Conservation (phyloP, 2,797 vertebrate species). For the Scolopax bukidnonensis region DNA sequence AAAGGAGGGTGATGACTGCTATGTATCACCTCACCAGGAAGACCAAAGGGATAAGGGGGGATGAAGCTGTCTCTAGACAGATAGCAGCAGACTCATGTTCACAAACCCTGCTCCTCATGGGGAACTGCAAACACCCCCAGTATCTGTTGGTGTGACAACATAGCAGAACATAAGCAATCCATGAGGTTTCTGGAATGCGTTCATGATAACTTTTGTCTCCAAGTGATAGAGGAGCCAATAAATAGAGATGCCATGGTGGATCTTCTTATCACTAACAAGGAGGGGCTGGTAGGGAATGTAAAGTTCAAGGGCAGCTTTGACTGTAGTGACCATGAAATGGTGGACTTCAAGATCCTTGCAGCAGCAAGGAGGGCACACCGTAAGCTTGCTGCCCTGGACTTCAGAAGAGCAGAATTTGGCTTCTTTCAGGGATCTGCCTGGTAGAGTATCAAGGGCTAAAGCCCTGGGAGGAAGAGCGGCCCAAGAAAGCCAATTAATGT, state of each 20-base stretch:
- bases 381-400: background rate
- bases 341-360: background rate
- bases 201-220: background rate
- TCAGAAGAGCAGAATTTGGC: background rate
- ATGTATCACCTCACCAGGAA: background rate
- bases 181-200: background rate
- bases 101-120: background rate
- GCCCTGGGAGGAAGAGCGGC: no score
- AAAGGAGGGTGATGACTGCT: background rate
- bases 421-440: background rate
- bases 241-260: background rate
- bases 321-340: background rate
- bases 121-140: background rate
- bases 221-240: background rate
- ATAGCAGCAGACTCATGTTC: background rate
- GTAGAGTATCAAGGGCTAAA: background rate
- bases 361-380: background rate
- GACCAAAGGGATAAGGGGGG: background rate
- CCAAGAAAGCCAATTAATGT: no score
- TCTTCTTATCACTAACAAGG: background rate
- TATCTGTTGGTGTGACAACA: background rate
- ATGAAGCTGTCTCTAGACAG: background rate
- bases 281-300: background rate
- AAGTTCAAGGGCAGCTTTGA: background rate
- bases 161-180: background rate